Conservation (phyloP, 2,797 vertebrate species). For the Hydrolagus colliei region DNA sequence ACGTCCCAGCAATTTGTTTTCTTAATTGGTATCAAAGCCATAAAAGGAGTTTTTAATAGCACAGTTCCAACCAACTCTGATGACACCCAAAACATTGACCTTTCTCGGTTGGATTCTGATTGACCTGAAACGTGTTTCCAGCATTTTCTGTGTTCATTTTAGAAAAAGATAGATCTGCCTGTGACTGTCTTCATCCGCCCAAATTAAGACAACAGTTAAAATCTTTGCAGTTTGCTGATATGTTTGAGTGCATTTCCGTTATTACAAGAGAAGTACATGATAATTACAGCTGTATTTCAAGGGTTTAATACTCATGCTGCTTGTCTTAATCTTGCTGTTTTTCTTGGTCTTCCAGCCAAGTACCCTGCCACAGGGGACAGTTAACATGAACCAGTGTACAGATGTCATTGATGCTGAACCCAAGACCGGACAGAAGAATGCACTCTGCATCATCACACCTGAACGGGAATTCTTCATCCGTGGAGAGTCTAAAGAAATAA, state of each 20-base stretch:
- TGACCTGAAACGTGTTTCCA: too few relatives aligned
- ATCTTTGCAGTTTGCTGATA: not conserved
- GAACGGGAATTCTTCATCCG: conserved; percentile 73
- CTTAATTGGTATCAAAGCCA: too few relatives aligned
- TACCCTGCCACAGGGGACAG: conserved; percentile 69
- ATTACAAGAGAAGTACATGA: not conserved
- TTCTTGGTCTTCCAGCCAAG: conserved; percentile 52
- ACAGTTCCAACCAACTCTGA: too few relatives aligned
- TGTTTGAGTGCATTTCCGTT: not conserved
- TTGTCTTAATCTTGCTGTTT: not conserved
- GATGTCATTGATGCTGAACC: conserved; percentile 69
- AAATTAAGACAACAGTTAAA: not conserved
- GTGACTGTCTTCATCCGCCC: too few relatives aligned
- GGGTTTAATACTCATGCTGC: not conserved
- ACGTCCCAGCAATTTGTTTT: too few relatives aligned
- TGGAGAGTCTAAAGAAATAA: conserved; percentile 71
- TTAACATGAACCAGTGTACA: conserved; percentile 70
- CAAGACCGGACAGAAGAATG: conserved; percentile 71
- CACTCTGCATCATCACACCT: conserved; percentile 66
- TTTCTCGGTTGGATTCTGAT: too few relatives aligned
- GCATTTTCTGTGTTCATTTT: too few relatives aligned
- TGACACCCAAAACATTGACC: too few relatives aligned
- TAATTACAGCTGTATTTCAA: not conserved
- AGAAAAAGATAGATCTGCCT: too few relatives aligned
- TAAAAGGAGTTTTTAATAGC: too few relatives aligned